Percentiles rank a stretch among this genome's conserved stretches.
Conservation (phyloP, 2,888 invertebrate species). For the Drosophila borborema region DNA sequence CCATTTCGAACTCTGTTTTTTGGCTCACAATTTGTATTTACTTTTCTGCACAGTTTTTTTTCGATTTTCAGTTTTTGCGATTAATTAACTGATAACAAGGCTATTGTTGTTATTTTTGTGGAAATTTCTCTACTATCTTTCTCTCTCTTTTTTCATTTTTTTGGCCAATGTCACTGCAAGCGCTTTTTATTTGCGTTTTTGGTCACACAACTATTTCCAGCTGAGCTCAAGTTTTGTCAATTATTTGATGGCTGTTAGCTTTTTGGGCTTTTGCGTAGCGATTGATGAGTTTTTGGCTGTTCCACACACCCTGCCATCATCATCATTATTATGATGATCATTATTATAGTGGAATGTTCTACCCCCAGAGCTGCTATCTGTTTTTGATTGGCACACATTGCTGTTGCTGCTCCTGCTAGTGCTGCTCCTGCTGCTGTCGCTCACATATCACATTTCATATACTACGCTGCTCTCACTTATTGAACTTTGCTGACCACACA, state of each 20-base stretch:
- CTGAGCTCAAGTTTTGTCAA: conserved; percentile 67
- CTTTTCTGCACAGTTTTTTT: conserved; percentile 26
- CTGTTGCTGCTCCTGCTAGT: conserved; percentile 1
- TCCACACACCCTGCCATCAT: not conserved
- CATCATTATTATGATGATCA: conserved; percentile 5
- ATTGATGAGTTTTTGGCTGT: conserved; percentile 55
- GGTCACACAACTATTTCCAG: conserved; percentile 25
- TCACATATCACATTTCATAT: conserved; percentile 27
- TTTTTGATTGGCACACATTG: conserved; percentile 40
- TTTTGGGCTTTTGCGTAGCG: conserved; percentile 17
- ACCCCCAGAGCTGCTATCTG: not conserved
- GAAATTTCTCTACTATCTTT: not conserved
- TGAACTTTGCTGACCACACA: conserved; percentile 27
- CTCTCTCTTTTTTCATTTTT: not conserved
- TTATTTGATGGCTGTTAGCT: conserved; percentile 42
- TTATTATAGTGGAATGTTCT: not conserved
- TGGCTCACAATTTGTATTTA: conserved; percentile 49
- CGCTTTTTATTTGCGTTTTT: conserved; percentile 12
- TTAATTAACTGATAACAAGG: conserved; percentile 75
- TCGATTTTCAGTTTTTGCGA: conserved; percentile 58
- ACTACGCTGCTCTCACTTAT: conserved; percentile 4
- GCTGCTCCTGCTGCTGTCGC: not conserved
- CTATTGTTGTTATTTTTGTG: conserved; percentile 19
- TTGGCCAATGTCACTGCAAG: conserved; percentile 68
- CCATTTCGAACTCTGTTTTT: conserved; percentile 37